Conservation (phyloP, 2,888 invertebrate species). For the Salpingus planirostris region DNA sequence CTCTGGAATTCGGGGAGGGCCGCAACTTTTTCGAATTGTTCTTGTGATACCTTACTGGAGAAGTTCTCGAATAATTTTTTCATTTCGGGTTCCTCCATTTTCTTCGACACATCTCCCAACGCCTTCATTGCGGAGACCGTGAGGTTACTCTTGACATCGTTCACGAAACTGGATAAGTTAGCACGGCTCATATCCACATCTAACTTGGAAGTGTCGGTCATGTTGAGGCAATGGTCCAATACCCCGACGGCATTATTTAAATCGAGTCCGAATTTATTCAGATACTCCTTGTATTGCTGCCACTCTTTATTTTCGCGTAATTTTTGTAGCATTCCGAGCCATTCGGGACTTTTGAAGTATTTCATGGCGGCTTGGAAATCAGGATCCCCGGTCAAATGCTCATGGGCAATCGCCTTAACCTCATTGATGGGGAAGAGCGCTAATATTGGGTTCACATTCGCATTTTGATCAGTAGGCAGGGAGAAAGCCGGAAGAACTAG, state of each 20-base stretch:
- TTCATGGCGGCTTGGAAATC: constrained; percentile 11
- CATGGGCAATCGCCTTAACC: constrained; percentile 18
- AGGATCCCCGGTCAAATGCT: constrained; percentile 14
- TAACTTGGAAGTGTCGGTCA: constrained; percentile 1
- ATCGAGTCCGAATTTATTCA: constrained; percentile 15
- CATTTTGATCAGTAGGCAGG: too few relatives aligned
- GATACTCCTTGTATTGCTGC: constrained; percentile 15
- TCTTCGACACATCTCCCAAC: background rate
- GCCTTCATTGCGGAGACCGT: constrained; percentile 1
- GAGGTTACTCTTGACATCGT: constrained; percentile 3
- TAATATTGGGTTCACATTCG: too few relatives aligned
- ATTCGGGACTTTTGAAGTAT: constrained; percentile 21
- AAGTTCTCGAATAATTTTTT: constrained; percentile 11
- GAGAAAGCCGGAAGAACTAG: too few relatives aligned
- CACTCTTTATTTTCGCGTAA: constrained; percentile 18
- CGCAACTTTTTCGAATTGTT: constrained; percentile 22
- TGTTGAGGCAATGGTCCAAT: constrained; percentile 4
- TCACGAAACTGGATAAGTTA: constrained; percentile 1
- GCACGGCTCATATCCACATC: too few relatives aligned
- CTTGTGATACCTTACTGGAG: constrained; percentile 16
- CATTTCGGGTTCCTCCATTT: background rate
- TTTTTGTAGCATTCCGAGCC: constrained; percentile 14
- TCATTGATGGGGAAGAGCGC: constrained; percentile 22
- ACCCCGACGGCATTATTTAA: constrained; percentile 13
- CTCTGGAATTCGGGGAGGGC: too few relatives aligned